Conservation (phyloP, 2,888 invertebrate genomes). For the Lissonota sp. region DNA sequence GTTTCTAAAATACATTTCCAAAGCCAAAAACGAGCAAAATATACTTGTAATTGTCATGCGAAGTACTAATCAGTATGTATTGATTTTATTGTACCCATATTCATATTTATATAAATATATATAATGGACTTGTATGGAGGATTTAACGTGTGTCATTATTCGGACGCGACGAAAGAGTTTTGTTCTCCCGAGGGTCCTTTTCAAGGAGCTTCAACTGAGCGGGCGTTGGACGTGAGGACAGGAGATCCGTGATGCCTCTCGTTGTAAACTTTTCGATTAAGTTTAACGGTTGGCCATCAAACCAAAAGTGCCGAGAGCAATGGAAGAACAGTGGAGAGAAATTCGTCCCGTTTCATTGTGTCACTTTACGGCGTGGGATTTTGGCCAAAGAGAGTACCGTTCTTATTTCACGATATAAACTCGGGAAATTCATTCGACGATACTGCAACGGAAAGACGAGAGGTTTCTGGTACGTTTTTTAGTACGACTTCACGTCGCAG, state of each 20-base stretch:
- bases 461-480: neutral
- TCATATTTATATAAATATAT: neutral
- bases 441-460: neutral
- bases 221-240: neutral
- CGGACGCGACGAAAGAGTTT: conserved; percentile 19
- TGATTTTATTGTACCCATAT: conserved; percentile 53
- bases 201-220: conserved; percentile 14
- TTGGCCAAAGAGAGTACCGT: conserved; percentile 31
- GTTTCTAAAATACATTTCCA: conserved; percentile 4
- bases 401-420: conserved; percentile 6
- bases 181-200: conserved; percentile 23
- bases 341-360: conserved; percentile 49
- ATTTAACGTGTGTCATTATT: conserved; percentile 28
- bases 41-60: conserved; percentile 41
- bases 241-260: conserved; percentile 4
- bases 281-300: conserved; percentile 60
- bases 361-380: conserved; percentile 48
- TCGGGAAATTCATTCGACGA: conserved; percentile 4
- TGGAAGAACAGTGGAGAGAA: conserved; percentile 20
- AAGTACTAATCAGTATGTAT: conserved; percentile 58
- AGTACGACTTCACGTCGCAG: neutral
- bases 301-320: conserved; percentile 23
- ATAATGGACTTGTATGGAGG: neutral
- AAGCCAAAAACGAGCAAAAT: conserved; percentile 13
- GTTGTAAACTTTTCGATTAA: conserved; percentile 63